Evolutionary conservation across 2,888 invertebrate species (phyloP).

Genomic region (Drosophila atripex): DNA sequence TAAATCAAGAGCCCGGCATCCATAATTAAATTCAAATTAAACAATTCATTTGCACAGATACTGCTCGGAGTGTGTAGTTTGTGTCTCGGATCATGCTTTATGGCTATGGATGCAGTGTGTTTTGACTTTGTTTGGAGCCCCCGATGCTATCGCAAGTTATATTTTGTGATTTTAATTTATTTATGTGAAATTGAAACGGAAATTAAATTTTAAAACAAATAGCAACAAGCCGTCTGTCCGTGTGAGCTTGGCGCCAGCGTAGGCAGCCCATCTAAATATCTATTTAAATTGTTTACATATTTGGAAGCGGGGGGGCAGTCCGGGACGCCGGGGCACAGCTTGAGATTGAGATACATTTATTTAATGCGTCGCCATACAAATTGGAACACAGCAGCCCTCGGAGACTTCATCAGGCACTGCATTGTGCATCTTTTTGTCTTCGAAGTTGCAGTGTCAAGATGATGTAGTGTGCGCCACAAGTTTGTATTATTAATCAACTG

Average conservation of each 20-base stretch:
- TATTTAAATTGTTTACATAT: conserved; percentile 79
- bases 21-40: conserved; percentile 43
- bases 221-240: conserved; percentile 43
- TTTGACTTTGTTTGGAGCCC: conserved; percentile 44
- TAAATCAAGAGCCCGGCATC: conserved; percentile 35
- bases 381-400: conserved; percentile 52
- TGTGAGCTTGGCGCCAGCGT: conserved; percentile 79
- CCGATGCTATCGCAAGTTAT: conserved; percentile 34
- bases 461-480: conserved; percentile 67
- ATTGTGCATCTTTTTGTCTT: conserved; percentile 33
- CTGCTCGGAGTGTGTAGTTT: not conserved
- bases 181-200: conserved; percentile 82
- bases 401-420: conserved; percentile 55
- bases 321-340: conserved; percentile 64
- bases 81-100: conserved; percentile 8
- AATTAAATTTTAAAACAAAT: conserved; percentile 81
- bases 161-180: conserved; percentile 72
- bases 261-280: conserved; percentile 80
- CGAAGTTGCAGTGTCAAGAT: conserved; percentile 64
- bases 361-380: conserved; percentile 75
- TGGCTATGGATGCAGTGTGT: conserved; percentile 45
- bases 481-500: conserved; percentile 64
- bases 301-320: conserved; percentile 23
- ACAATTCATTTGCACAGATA: conserved; percentile 41
- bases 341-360: conserved; percentile 77